These are phyloP conservation scores for Chunga burmeisteri DNA, from an alignment of 2,113 vertebrate species.

Conservation along the genomic window DNA sequence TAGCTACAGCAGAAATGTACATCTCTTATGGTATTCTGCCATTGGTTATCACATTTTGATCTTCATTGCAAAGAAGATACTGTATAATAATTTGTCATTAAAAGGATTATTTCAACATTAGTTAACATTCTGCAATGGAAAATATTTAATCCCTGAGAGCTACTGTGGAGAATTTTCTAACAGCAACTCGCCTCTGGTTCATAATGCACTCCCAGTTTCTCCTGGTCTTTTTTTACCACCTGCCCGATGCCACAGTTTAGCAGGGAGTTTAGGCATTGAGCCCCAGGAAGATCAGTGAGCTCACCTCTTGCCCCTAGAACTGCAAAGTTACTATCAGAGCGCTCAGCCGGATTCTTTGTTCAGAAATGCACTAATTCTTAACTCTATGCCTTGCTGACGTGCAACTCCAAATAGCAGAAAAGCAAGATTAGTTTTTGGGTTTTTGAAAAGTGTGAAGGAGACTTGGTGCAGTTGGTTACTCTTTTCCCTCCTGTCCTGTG, in stretches of 20 bases:
- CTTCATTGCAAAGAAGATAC: not conserved
- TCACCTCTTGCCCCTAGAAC: constrained; percentile 31
- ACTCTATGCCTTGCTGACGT: not conserved
- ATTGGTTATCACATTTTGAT: not conserved
- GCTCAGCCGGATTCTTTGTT: constrained; percentile 11
- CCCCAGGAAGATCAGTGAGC: not conserved
- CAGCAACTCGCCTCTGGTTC: constrained; percentile 75
- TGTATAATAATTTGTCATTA: not conserved
- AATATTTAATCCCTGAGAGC: not conserved
- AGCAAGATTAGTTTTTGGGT: not conserved
- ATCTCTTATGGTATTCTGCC: not conserved
- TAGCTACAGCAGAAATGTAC: not conserved
- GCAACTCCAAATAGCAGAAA: not conserved
- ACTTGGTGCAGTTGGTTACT: not conserved
- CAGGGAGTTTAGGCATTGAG: constrained; percentile 66
- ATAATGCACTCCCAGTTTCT: constrained; percentile 78
- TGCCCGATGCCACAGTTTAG: constrained; percentile 78
- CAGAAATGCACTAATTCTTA: not conserved
- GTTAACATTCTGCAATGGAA: not conserved
- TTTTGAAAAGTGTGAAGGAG: not conserved
- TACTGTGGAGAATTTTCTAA: not conserved
- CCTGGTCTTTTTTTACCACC: constrained; percentile 65
- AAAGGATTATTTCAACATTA: not conserved
- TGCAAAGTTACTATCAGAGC: not conserved
- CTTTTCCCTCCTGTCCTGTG: not conserved